Conservation (phyloP, 1,140 invertebrate genomes). For the Steinernema feltiae region DNA sequence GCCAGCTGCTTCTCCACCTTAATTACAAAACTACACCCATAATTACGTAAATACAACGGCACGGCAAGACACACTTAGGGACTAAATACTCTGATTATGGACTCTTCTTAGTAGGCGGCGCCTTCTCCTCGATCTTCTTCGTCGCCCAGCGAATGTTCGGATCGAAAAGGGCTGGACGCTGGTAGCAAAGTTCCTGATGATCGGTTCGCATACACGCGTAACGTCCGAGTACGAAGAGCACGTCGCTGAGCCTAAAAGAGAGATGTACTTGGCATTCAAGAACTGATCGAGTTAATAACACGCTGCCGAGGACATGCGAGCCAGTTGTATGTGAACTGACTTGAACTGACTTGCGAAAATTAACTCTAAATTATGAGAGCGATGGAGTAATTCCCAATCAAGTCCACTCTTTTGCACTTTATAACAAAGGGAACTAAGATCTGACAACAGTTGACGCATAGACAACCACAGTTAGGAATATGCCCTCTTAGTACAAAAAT, state of each 20-base stretch:
- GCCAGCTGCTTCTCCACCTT: too few species aligned
- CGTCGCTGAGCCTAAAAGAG: conserved; percentile 33
- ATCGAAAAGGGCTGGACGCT: not conserved
- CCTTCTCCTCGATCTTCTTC: not conserved
- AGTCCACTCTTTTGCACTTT: too few species aligned
- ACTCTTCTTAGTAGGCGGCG: not conserved
- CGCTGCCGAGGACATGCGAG: not conserved
- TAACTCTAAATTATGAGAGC: too few species aligned
- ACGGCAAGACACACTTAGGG: too few species aligned
- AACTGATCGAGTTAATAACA: not conserved
- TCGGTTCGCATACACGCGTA: conserved; percentile 31
- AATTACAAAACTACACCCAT: too few species aligned
- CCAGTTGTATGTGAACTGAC: not conserved
- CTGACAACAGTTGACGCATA: not conserved
- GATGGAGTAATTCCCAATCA: too few species aligned
- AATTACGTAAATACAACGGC: too few species aligned
- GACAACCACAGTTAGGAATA: too few species aligned
- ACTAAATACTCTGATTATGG: not conserved
- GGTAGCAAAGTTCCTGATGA: not conserved
- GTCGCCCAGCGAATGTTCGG: conserved; percentile 4
- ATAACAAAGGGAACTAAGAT: not conserved
- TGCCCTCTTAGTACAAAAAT: too few species aligned
- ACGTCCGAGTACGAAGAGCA: conserved; percentile 39
- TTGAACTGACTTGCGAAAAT: not conserved
- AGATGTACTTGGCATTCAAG: not conserved